phyloP scores from a whole-genome alignment of 2,797 vertebrate genomes.

The Sebastes hubbsi region DNA sequence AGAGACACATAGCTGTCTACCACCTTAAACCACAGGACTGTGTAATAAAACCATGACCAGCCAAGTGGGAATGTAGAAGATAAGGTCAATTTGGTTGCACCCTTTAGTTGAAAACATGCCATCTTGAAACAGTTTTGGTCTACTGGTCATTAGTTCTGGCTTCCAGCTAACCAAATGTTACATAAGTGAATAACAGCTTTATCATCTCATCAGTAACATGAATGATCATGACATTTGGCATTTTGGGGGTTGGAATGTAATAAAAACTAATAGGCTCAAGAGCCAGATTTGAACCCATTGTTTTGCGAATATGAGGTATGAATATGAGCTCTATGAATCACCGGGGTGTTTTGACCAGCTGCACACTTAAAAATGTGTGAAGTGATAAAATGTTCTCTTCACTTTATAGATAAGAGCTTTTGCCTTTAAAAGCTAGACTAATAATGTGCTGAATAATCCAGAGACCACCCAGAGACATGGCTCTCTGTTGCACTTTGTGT shows the following conservation, averaged over 20 bases:
- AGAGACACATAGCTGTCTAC: background rate
- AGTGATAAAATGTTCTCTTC: constrained; percentile 17
- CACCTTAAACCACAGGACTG: background rate
- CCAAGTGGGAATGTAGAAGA: background rate
- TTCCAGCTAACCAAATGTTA: background rate
- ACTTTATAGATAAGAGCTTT: constrained; percentile 6
- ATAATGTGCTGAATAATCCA: background rate
- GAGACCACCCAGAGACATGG: constrained; percentile 13
- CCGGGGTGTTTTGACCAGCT: constrained; percentile 1
- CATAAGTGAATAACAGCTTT: background rate
- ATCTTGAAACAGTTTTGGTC: background rate
- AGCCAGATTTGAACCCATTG: background rate
- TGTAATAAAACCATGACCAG: background rate
- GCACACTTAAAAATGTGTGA: constrained; percentile 15
- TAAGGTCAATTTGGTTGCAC: background rate
- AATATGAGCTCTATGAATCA: background rate
- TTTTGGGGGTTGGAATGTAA: background rate
- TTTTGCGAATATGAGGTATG: background rate
- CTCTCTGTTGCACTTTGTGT: background rate
- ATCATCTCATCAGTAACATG: background rate
- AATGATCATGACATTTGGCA: background rate
- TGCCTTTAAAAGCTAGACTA: constrained; percentile 1
- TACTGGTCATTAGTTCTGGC: background rate
- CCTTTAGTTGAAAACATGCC: background rate
- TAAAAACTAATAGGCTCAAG: background rate